Conservation (phyloP, 1,140 invertebrate genomes). For the Antheraea mylitta region DNA sequence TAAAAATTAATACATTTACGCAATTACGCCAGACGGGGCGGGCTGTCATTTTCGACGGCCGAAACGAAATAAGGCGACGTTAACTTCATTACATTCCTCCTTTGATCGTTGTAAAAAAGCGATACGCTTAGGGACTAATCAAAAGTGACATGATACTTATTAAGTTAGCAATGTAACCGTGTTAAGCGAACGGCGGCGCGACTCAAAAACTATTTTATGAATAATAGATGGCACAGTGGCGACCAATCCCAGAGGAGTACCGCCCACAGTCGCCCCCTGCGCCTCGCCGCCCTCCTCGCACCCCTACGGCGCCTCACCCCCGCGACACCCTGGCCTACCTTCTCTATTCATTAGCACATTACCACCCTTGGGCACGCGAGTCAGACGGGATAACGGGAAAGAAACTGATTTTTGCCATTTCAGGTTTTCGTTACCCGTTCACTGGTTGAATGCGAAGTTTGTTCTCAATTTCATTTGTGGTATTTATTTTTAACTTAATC, state of each 20-base stretch:
- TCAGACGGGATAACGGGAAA: slow-evolving; percentile 43
- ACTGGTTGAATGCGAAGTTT: slow-evolving; percentile 2
- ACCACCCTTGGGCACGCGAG: slow-evolving; percentile 61
- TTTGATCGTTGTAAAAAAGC: slow-evolving; percentile 68
- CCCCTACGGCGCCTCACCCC: slow-evolving; percentile 28
- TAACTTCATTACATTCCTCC: slow-evolving; percentile 46
- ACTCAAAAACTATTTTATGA: slow-evolving; percentile 79
- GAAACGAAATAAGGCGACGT: slow-evolving; percentile 50
- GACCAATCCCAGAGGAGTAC: slow-evolving; percentile 73
- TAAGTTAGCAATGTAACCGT: slow-evolving; percentile 62
- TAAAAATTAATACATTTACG: slow-evolving; percentile 66
- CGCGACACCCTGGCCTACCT: slow-evolving; percentile 50
- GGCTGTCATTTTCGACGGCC: slow-evolving; percentile 42
- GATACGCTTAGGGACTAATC: slow-evolving; percentile 54
- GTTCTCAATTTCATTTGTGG: not conserved
- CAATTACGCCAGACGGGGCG: slow-evolving; percentile 41
- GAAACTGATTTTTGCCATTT: slow-evolving; percentile 65
- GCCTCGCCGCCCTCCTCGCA: slow-evolving; percentile 23
- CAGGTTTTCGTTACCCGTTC: slow-evolving; percentile 24
- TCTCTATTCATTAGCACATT: slow-evolving; percentile 76
- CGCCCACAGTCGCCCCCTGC: slow-evolving; percentile 41
- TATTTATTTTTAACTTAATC: not conserved
- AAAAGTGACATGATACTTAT: slow-evolving; percentile 77
- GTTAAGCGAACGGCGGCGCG: slow-evolving; percentile 67
- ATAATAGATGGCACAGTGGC: slow-evolving; percentile 72